Base-by-base conservation (phyloP, 2,113 vertebrate genomes). In the Sturnus vulgaris region DNA sequence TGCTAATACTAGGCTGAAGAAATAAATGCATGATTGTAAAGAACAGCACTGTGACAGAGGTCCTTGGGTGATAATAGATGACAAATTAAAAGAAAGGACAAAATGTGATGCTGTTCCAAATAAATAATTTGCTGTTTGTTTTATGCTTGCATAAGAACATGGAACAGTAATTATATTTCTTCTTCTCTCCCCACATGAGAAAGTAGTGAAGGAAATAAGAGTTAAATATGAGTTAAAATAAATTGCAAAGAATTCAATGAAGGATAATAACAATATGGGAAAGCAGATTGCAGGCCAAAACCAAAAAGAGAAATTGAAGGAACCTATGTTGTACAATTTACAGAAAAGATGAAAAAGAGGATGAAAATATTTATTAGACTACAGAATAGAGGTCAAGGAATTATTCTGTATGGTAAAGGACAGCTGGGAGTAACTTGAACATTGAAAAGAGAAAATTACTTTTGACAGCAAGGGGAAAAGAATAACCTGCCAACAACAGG, bases 71-170 rank as follows among this genome's bases (percentile, higher is more conserved):
- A 94, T 94, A 91, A 90, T 66, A 94, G 88, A 90, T 88, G 69
- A 90, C 68, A 95, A 94, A 96, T 94, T 95, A 94, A 92, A 94
- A 66, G 73, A 86, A 91, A 94, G 90, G 86, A 93, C 75, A 60
- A 86, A 91, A 55, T 53, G 31, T 86, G 79, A 66, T 88, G 57
- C 53, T 70, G 42, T 88, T 94, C 79, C 86, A 87, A 91, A 72
- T 85, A 95, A 91, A 90, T 89, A 86, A 93, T 92, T 82, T 71
- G 27, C 49, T 90, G 63, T 88, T 95, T 94, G 52, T 73, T 95
- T 92, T 93, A 40, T 70, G 42, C 18, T 75, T 86, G 28, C 35
- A 5, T 42, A 53, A 82, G 72, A 82, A 78, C 0, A 1, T 78
- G 17, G 22, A 86, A 15, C 10, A 84, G 56, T 78, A 93, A 92